Percentiles rank a stretch among this genome's conserved stretches.
These are phyloP conservation scores for Mya arenaria DNA, from an alignment of 1,140 invertebrate species.

Conservation along the genomic window DNA sequence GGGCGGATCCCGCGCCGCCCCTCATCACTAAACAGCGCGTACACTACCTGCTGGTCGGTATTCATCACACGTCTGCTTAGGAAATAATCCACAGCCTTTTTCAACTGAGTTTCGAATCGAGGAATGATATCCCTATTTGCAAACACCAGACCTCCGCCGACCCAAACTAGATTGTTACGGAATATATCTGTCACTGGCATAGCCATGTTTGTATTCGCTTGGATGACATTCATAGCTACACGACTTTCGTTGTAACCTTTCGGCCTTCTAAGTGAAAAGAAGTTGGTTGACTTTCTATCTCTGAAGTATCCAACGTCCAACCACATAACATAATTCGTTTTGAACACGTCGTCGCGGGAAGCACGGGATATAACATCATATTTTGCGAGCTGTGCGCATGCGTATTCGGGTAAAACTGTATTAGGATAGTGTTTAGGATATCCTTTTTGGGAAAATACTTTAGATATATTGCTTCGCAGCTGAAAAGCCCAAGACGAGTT, in stretches of 20 bases:
- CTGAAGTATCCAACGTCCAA: conserved; percentile 70
- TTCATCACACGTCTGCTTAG: conserved; percentile 64
- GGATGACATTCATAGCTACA: conserved; percentile 58
- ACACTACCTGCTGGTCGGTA: conserved; percentile 75
- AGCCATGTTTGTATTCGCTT: background rate
- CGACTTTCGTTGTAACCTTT: conserved; percentile 53
- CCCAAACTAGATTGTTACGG: conserved; percentile 55
- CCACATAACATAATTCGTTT: conserved; percentile 66
- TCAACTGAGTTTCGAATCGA: conserved; percentile 64
- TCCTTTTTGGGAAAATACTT: conserved; percentile 54
- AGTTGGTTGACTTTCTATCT: conserved; percentile 3
- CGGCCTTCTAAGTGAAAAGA: conserved; percentile 60
- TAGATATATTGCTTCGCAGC: conserved; percentile 51
- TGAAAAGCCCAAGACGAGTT: conserved; percentile 63
- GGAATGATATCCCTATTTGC: conserved; percentile 53
- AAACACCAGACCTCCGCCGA: conserved; percentile 60
- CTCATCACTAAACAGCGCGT: conserved; percentile 63
- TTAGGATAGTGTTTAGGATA: conserved; percentile 66
- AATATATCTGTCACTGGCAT: conserved; percentile 51
- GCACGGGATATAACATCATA: conserved; percentile 57
- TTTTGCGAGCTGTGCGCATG: conserved; percentile 67
- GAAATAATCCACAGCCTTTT: conserved; percentile 62
- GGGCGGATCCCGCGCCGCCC: conserved; percentile 57
- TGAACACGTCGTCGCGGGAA: conserved; percentile 54
- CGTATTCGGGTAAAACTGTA: conserved; percentile 64